Percentiles rank a stretch among this genome's conserved stretches.
phyloP scores from a whole-genome alignment of 1,140 invertebrate genomes.

The Drosophila aff. region DNA sequence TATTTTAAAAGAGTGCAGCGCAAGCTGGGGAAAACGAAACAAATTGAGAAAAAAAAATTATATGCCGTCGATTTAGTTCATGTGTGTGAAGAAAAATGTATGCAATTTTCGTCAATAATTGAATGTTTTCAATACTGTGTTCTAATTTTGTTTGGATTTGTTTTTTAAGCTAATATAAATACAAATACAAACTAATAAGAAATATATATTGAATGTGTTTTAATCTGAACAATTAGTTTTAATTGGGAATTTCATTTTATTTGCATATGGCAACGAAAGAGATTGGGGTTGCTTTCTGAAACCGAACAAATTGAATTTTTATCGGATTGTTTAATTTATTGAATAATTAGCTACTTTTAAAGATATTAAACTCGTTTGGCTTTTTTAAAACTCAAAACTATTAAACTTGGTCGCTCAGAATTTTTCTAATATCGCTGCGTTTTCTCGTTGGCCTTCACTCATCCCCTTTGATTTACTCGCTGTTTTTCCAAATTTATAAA shows the following conservation, averaged over 20 bases:
- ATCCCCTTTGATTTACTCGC: neutral
- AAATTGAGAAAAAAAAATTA: constrained; percentile 16
- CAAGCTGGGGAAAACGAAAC: constrained; percentile 34
- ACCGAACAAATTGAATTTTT: neutral
- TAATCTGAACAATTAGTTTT: constrained; percentile 6
- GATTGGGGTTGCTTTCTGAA: neutral
- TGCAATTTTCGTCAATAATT: constrained; percentile 81
- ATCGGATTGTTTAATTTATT: neutral
- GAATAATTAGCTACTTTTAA: no score
- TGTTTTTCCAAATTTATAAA: neutral
- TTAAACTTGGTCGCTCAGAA: no score
- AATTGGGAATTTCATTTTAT: neutral
- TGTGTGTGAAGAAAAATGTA: constrained; percentile 71
- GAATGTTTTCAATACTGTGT: constrained; percentile 77
- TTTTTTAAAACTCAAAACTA: no score
- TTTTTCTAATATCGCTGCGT: no score
- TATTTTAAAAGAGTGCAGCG: constrained; percentile 67
- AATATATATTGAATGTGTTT: constrained; percentile 51
- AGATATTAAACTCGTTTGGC: no score
- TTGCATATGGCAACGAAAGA: neutral
- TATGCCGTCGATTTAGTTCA: constrained; percentile 68
- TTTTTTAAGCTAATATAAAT: constrained; percentile 82
- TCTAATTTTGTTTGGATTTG: constrained; percentile 73
- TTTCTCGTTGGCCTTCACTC: no score
- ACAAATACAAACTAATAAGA: constrained; percentile 81